Conservation (phyloP, 1,140 invertebrate genomes). For the Sinonovacula constricta region DNA sequence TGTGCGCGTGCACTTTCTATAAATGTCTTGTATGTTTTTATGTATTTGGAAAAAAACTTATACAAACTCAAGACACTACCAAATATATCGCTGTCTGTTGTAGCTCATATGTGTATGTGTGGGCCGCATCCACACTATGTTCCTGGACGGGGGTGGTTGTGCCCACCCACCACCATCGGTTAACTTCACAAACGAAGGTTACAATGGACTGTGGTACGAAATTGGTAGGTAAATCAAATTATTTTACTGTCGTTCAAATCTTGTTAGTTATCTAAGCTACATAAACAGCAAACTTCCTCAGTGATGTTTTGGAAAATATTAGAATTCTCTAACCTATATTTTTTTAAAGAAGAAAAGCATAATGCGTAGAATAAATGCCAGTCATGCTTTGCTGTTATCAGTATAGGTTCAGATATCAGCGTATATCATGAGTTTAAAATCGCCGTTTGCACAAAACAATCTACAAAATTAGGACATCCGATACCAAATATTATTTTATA, state of each 20-base stretch:
- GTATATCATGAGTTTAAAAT: background rate
- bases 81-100: too few species aligned
- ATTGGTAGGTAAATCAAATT: constrained; percentile 41
- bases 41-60: too few species aligned
- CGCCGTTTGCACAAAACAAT: background rate
- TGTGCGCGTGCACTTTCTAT: too few species aligned
- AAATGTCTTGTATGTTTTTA: too few species aligned
- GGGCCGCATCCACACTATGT: too few species aligned
- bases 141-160: too few species aligned
- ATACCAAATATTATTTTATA: background rate
- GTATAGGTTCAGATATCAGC: background rate
- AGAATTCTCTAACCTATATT: background rate
- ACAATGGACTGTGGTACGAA: constrained; percentile 67
- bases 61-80: too few species aligned
- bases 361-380: too few species aligned
- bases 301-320: background rate
- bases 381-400: background rate
- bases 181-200: constrained; percentile 56
- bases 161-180: constrained; percentile 47
- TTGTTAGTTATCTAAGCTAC: background rate
- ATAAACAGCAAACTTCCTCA: background rate
- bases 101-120: too few species aligned
- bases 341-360: background rate
- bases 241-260: background rate
- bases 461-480: background rate